These are phyloP conservation scores for Sarcophaga caerulescens DNA, from an alignment of 2,888 invertebrate species.

Conservation along the genomic window DNA sequence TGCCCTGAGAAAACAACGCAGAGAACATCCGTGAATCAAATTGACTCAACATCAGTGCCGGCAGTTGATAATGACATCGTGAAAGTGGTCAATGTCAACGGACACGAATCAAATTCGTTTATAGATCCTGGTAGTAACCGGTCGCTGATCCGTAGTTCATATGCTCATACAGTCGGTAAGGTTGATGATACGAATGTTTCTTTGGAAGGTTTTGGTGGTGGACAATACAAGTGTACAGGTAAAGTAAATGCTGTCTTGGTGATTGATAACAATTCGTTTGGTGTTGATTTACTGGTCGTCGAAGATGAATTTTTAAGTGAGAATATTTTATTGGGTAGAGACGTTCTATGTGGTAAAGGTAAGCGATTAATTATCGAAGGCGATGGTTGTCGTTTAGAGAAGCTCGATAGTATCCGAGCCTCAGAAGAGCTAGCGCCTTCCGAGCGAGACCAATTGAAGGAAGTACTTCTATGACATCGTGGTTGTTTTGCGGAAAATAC, in stretches of 20 bases:
- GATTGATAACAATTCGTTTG: conserved; percentile 47
- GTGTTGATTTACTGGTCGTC: neutral
- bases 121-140: no score
- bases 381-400: neutral
- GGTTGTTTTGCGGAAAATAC: conserved; percentile 33
- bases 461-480: conserved; percentile 1
- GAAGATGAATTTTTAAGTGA: conserved; percentile 46
- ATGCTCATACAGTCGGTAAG: conserved; percentile 42
- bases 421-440: neutral
- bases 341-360: neutral
- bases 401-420: neutral
- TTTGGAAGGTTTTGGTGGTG: no score
- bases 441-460: neutral
- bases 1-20: conserved; percentile 9
- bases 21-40: no score
- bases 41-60: no score
- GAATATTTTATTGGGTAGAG: conserved; percentile 47
- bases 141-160: conserved; percentile 11
- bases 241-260: conserved; percentile 9
- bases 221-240: no score
- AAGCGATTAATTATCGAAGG: no score
- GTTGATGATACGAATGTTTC: neutral
- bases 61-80: no score
- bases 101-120: no score
- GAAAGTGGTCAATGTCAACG: no score